Evolutionary conservation across 2,888 invertebrate genomes (phyloP).

Genomic region (Clusia tigrina): DNA sequence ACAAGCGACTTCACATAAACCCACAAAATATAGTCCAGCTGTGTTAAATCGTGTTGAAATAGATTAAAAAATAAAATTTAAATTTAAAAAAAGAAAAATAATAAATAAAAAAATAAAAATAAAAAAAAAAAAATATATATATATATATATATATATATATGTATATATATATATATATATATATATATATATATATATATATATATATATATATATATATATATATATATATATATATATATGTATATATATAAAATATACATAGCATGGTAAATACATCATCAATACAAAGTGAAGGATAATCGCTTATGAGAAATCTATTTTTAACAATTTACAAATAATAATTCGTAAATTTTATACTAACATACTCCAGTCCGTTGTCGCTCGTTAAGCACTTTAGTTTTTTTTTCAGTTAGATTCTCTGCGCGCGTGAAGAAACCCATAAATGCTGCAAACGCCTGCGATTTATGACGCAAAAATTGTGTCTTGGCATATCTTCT

Average conservation of each 20-base stretch:
- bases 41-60: too few relatives aligned
- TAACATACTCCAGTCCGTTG: too few relatives aligned
- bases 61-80: neutral
- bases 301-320: neutral
- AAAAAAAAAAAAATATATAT: neutral
- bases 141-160: neutral
- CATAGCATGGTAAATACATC: neutral
- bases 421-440: too few relatives aligned
- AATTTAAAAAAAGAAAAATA: neutral
- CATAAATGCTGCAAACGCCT: too few relatives aligned
- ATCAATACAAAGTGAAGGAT: neutral
- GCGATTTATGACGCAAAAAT: too few relatives aligned
- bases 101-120: neutral
- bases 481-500: too few relatives aligned
- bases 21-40: too few relatives aligned
- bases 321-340: too few relatives aligned
- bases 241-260: neutral
- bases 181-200: neutral
- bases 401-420: too few relatives aligned
- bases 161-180: neutral
- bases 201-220: neutral
- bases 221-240: neutral
- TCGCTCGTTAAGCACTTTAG: too few relatives aligned
- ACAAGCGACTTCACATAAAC: too few relatives aligned
- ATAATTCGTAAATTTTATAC: too few relatives aligned